phyloP scores from a whole-genome alignment of 2,113 vertebrate species.

The Callionymus lyra region DNA sequence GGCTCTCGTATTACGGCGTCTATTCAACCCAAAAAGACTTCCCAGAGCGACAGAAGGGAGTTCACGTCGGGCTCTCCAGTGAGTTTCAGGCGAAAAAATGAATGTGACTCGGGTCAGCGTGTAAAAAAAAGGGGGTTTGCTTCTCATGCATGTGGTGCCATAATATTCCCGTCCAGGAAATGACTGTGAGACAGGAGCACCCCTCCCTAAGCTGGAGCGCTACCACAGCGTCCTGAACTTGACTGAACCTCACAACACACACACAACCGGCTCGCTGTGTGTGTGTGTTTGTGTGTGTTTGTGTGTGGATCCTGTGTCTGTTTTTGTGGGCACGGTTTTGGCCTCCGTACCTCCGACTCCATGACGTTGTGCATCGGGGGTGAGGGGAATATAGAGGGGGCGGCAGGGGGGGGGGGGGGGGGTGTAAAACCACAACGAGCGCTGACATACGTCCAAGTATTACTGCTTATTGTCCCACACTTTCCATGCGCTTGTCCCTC shows the following conservation, averaged over 20 bases:
- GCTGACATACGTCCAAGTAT: slow-evolving; percentile 19
- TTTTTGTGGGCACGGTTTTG: background rate
- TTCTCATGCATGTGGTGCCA: slow-evolving; percentile 51
- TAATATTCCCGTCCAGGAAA: slow-evolving; percentile 60
- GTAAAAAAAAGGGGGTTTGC: slow-evolving; percentile 42
- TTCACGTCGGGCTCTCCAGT: slow-evolving; percentile 24
- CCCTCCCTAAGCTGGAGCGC: slow-evolving; percentile 55
- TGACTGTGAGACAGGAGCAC: slow-evolving; percentile 50
- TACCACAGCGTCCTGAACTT: slow-evolving; percentile 50
- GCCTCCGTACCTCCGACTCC: slow-evolving; percentile 5
- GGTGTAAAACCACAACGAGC: slow-evolving; percentile 9
- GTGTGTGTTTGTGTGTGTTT: slow-evolving; percentile 10
- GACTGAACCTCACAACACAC: slow-evolving; percentile 41
- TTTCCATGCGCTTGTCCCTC: slow-evolving; percentile 34
- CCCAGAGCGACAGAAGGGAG: slow-evolving; percentile 42
- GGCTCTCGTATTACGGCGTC: slow-evolving; percentile 40
- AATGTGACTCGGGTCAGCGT: slow-evolving; percentile 38
- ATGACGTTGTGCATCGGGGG: slow-evolving; percentile 11
- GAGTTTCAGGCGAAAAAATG: slow-evolving; percentile 36
- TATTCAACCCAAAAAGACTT: slow-evolving; percentile 38
- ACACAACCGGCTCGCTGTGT: slow-evolving; percentile 12
- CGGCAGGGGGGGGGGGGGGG: slow-evolving; percentile 2
- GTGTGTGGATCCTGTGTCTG: slow-evolving; percentile 2
- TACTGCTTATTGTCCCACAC: slow-evolving; percentile 25
- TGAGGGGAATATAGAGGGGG: too few species aligned